Conservation (phyloP, 2,113 vertebrate species). For the Antigone vipio region DNA sequence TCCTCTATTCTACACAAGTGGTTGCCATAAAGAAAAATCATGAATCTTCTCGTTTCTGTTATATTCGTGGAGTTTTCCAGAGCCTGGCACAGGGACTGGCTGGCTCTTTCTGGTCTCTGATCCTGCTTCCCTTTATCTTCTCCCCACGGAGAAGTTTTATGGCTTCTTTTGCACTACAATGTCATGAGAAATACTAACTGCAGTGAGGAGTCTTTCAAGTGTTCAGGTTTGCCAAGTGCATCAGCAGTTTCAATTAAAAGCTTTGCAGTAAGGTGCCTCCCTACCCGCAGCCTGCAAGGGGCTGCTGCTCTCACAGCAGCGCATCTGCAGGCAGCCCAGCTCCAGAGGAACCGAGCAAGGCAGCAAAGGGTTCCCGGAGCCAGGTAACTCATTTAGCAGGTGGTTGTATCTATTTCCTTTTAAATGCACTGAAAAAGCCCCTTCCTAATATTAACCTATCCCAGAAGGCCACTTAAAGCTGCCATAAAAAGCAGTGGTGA, state of each 20-base stretch:
- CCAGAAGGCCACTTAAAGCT: background rate
- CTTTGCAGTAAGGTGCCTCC: background rate
- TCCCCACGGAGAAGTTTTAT: background rate
- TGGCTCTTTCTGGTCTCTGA: background rate
- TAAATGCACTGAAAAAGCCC: background rate
- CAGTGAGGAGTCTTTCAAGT: background rate
- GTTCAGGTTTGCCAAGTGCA: background rate
- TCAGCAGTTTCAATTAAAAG: background rate
- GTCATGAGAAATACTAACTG: background rate
- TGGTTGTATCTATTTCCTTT: background rate
- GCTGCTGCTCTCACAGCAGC: background rate
- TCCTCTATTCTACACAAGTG: background rate
- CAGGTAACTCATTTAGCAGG: background rate
- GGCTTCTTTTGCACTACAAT: background rate
- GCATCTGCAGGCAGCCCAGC: rapidly evolving
- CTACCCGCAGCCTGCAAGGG: background rate
- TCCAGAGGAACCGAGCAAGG: background rate
- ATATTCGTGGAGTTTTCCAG: background rate
- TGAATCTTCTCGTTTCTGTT: background rate
- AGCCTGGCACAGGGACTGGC: background rate
- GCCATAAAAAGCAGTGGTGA: background rate
- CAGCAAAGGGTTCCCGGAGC: background rate
- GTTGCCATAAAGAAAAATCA: background rate
- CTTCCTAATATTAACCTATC: background rate
- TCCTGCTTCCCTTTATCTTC: background rate